A percentile compares a stretch with the other conserved stretches of the same genome.
These are phyloP conservation scores for Druon quercuslanigerum DNA, from an alignment of 1,140 invertebrate genomes.

Conservation along the genomic window DNA sequence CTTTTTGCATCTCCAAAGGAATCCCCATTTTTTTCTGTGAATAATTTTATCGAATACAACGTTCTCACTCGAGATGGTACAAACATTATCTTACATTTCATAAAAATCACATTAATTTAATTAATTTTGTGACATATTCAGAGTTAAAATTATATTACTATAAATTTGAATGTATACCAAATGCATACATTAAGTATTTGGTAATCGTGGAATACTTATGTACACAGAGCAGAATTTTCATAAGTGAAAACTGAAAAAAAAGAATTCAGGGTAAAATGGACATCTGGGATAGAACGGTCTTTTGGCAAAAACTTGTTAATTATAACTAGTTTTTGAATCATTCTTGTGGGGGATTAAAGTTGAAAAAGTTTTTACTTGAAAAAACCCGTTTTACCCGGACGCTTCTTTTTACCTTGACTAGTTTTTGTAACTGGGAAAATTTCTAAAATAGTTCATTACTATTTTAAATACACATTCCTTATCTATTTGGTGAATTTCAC, in stretches of 20 bases:
- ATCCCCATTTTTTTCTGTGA: background rate
- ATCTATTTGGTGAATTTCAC: constrained; percentile 7
- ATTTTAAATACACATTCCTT: background rate
- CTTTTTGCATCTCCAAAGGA: no score
- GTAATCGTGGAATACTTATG: background rate
- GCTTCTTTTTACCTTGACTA: background rate
- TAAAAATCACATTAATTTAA: constrained; percentile 4
- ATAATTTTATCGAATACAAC: constrained; percentile 22
- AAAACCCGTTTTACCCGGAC: background rate
- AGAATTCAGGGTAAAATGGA: no score
- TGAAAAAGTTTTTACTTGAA: background rate
- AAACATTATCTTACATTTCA: background rate
- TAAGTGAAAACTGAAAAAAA: background rate
- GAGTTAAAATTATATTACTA: constrained; percentile 17
- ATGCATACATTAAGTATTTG: constrained; percentile 7
- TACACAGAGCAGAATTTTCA: background rate
- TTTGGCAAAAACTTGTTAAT: background rate
- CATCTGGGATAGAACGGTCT: background rate
- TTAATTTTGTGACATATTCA: background rate
- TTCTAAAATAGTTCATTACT: background rate
- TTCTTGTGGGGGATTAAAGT: background rate
- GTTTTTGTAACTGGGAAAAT: background rate
- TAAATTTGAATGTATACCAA: background rate
- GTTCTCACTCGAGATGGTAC: no score
- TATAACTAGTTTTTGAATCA: background rate